Conservation (phyloP, 2,797 vertebrate species). For the Sebastes taczanowskii region DNA sequence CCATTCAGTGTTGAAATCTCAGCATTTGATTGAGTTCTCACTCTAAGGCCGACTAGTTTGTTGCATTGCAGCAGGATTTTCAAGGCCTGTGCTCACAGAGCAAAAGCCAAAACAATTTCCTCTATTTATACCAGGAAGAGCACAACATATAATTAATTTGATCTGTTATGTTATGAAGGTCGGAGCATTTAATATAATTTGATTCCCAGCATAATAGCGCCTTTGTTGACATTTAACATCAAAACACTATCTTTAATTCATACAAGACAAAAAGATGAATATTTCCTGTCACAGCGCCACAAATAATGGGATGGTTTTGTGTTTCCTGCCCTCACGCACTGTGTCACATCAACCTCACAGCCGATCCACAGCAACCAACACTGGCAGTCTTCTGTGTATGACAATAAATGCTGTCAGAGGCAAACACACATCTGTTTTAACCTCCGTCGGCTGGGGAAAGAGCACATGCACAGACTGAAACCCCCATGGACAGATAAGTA, state of each 20-base stretch:
- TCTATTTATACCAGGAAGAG: neutral
- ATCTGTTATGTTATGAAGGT: neutral
- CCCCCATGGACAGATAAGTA: neutral
- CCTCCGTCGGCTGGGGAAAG: neutral
- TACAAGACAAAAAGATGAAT: neutral
- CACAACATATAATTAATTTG: neutral
- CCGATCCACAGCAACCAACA: too few species aligned
- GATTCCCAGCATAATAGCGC: neutral
- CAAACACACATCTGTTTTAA: neutral
- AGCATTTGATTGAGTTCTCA: slow-evolving; percentile 1
- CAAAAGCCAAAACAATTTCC: neutral
- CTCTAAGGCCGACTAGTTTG: neutral
- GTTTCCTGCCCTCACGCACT: neutral
- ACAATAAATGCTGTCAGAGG: neutral
- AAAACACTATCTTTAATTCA: neutral
- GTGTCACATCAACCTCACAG: too few species aligned
- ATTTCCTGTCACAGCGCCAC: neutral
- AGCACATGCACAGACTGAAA: neutral
- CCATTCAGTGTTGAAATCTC: neutral
- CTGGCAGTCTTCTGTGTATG: neutral
- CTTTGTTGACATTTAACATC: too few species aligned
- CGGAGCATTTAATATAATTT: neutral
- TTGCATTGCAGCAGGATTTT: slow-evolving; percentile 13
- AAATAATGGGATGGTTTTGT: neutral
- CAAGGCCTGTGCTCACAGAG: slow-evolving; percentile 21